A percentile compares a stretch with the other conserved stretches of the same genome.
These are phyloP conservation scores for Parasteatoda lunata DNA, from an alignment of 2,888 invertebrate species.

Conservation along the genomic window DNA sequence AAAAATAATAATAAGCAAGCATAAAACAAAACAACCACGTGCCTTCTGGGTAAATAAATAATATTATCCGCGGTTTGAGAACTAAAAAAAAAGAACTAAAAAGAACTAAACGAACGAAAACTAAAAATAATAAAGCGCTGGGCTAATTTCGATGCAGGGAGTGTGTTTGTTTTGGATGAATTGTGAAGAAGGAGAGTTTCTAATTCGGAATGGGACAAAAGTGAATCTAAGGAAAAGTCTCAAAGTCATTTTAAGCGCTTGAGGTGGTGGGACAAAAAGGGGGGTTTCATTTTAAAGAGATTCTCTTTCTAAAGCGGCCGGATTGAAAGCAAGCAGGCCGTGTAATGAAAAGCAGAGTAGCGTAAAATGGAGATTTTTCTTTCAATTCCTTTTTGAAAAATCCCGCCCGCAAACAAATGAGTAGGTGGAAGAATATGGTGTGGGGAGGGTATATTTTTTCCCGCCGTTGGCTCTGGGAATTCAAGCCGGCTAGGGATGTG, in stretches of 20 bases:
- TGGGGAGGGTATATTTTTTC: conserved; percentile 9
- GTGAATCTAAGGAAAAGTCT: not conserved
- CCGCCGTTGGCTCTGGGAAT: conserved; percentile 13
- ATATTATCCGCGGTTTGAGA: not conserved
- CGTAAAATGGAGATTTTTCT: conserved; percentile 61
- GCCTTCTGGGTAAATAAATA: not conserved
- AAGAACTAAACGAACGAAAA: not conserved
- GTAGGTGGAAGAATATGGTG: conserved; percentile 2
- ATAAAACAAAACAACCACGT: not conserved
- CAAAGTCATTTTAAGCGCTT: not conserved
- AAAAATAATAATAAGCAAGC: too few species aligned
- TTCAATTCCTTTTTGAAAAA: conserved; percentile 25
- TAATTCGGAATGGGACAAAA: not conserved
- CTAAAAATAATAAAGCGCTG: not conserved
- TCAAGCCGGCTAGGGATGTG: not conserved
- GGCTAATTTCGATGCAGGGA: not conserved
- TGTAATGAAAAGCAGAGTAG: conserved; percentile 52
- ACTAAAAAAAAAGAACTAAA: too few species aligned
- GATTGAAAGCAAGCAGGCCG: conserved; percentile 55
- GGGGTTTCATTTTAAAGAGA: not conserved
- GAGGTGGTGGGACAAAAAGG: not conserved
- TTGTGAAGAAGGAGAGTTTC: not conserved
- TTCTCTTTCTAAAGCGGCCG: conserved; percentile 26
- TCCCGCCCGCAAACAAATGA: conserved; percentile 43
- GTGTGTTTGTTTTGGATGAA: conserved; percentile 3